phyloP scores from a whole-genome alignment of 1,140 invertebrate genomes.

The Acyrthosiphon pisum region DNA sequence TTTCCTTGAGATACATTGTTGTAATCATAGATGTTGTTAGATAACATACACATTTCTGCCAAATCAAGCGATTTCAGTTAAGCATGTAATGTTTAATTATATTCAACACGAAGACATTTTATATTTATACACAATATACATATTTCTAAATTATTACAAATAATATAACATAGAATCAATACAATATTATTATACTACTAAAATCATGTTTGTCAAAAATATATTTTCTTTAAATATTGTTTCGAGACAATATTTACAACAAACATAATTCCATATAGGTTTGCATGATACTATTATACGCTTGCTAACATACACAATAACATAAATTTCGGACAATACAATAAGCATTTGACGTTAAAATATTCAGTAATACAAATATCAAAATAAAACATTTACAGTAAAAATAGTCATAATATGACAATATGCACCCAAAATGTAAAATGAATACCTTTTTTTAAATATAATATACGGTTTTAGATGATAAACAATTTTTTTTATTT shows the following conservation, averaged over 20 bases:
- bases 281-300: not conserved
- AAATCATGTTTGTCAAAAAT: constrained; percentile 4
- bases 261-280: not conserved
- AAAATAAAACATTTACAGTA: not conserved
- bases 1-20: constrained; percentile 80
- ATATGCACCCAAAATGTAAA: not conserved
- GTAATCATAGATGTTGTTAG: constrained; percentile 74
- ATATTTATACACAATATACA: constrained; percentile 26
- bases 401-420: not conserved
- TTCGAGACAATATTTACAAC: not conserved
- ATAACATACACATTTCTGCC: constrained; percentile 67
- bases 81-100: not conserved
- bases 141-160: not conserved
- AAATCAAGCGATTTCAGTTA: constrained; percentile 58
- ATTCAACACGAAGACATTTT: not conserved
- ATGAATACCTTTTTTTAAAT: constrained; percentile 3
- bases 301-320: constrained; percentile 26
- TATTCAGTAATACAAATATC: not conserved
- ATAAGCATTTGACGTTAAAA: not conserved
- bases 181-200: not conserved
- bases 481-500: not conserved
- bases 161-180: not conserved
- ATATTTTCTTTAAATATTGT: not conserved
- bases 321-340: constrained; percentile 1
- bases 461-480: not conserved